Evolutionary conservation across 1,140 invertebrate genomes (phyloP), one percentile per base, ranked within the genome.

Genomic region (Monomorium pharaonis): DNA sequence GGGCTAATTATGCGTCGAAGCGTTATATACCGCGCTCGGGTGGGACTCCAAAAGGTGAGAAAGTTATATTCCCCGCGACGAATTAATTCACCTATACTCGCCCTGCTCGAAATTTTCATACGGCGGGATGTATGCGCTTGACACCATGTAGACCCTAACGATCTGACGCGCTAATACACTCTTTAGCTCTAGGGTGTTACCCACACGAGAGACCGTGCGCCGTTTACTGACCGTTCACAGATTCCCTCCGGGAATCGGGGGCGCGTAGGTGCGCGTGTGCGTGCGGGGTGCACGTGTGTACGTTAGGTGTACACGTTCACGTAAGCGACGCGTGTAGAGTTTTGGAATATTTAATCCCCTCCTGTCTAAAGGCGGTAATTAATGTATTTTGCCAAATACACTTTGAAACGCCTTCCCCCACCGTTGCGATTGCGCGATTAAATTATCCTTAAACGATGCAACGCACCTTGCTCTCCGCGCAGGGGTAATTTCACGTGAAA

Each of bases 101-200:
- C 75, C 69, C 83, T 27, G 86, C 75, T n/a, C n/a, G n/a, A 65
- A 86, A 88, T 89, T 89, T 89, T 86, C 87, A 60, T 86, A 63
- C 30, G 77, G 12, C 72, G 30, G 81, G 9, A 80, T 56, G 87
- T 89, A 85, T 89, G 88, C 74, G 63, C 65, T 84, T 89, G 88
- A 89, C 88, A 89, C 65, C 49, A 72, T 78, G 88, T 78, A 60
- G 70, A 89, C 87, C 88, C 88, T 89, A 89, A 89, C 88, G 77
- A 89, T 77, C 85, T 72, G 88, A 89, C 88, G 70, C 63, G 88
- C 85, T 89, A 89, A 89, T 89, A 89, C 63, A 74, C 87, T 86
- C 84, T 89, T 89, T 89, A 75, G 77, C 72, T 75, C 54, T 62
- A 78, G 88, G 88, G 88, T 84, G 78, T 60, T 77, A 70, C 27